Conservation (phyloP, 2,888 invertebrate genomes). For the Galerucella calmariensis region DNA sequence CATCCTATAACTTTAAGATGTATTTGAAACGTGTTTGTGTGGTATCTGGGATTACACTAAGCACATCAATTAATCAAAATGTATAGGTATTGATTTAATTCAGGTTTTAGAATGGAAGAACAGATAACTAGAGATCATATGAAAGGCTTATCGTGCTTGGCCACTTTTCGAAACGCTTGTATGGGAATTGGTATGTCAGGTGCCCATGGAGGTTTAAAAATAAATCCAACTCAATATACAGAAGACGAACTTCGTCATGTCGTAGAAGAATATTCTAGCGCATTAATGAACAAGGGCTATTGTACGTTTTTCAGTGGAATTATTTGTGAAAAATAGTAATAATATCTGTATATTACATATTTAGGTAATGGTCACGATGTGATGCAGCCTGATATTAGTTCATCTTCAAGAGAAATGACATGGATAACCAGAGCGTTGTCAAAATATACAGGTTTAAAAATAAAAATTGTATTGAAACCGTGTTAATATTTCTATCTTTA, state of each 20-base stretch:
- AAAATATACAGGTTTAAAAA: conserved; percentile 43
- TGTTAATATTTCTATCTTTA: conserved; percentile 26
- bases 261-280: conserved; percentile 51
- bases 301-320: conserved; percentile 37
- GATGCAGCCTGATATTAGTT: conserved; percentile 59
- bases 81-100: conserved; percentile 1
- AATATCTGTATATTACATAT: conserved; percentile 13
- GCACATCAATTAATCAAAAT: too few relatives aligned
- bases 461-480: background rate
- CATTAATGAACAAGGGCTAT: conserved; percentile 52
- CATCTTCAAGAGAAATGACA: conserved; percentile 54
- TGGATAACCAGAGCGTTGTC: conserved; percentile 51
- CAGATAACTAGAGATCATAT: conserved; percentile 57
- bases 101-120: conserved; percentile 56
- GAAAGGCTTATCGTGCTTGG: conserved; percentile 58
- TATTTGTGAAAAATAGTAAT: background rate
- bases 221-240: conserved; percentile 53
- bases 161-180: conserved; percentile 58
- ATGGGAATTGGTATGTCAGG: conserved; percentile 59
- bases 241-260: conserved; percentile 55
- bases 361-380: conserved; percentile 54
- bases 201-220: conserved; percentile 59
- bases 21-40: too few relatives aligned
- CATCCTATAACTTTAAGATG: too few relatives aligned
- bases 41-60: too few relatives aligned